A percentile compares a stretch with the other conserved stretches of the same genome.
Evolutionary conservation across 2,797 vertebrate genomes (phyloP).

Genomic region (Gastrophryne carolinensis): DNA sequence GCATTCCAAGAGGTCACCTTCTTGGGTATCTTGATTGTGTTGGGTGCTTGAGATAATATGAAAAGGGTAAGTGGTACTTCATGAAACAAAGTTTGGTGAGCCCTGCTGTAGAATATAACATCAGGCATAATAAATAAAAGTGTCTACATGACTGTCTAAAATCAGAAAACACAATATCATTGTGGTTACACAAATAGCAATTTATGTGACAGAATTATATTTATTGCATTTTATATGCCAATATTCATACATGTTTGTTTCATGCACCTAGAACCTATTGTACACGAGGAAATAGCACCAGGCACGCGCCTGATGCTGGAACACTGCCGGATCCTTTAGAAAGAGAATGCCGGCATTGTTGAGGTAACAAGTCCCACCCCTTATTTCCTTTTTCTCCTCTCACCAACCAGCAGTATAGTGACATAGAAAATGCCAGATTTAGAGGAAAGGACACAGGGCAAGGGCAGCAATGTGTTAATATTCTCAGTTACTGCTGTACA

Average conservation of each 20-base stretch:
- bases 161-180: too few relatives aligned
- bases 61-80: too few relatives aligned
- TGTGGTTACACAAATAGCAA: conserved; percentile 19
- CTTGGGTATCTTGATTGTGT: too few relatives aligned
- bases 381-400: conserved; percentile 22
- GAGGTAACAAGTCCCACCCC: conserved; percentile 45
- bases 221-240: conserved; percentile 91
- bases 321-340: conserved; percentile 74
- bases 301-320: conserved; percentile 48
- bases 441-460: background rate
- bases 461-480: background rate
- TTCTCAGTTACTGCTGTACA: background rate
- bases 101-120: too few relatives aligned
- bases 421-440: conserved; percentile 5
- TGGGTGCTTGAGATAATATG: too few relatives aligned
- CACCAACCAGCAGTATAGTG: conserved; percentile 42
- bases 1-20: too few relatives aligned
- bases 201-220: conserved; percentile 55
- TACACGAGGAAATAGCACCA: conserved; percentile 67
- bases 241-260: conserved; percentile 90
- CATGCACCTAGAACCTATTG: conserved; percentile 88
- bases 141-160: too few relatives aligned
- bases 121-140: too few relatives aligned
- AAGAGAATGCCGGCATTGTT: conserved; percentile 70
- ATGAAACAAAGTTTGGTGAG: too few relatives aligned